Evolutionary conservation across 2,888 invertebrate genomes (phyloP), one percentile per base, ranked within the genome.

Genomic region (Synergus japonicus): DNA sequence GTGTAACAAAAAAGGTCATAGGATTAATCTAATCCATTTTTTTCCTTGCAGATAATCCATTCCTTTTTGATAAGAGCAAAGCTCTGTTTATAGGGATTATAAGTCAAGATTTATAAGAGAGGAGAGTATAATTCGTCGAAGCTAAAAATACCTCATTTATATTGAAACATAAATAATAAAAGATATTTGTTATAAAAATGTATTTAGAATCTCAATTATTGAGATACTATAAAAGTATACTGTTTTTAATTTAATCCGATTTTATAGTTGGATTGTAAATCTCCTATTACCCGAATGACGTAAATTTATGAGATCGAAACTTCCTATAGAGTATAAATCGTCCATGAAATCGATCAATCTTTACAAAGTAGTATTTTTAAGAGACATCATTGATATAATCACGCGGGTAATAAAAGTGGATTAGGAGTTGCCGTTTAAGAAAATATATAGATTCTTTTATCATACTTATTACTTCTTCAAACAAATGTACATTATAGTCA

Each of bases 361-460:
- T 5, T 7, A 49, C 4, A 49, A 49, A 12, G 4, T 46, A 46
- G 46, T 46, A 49, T 49, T 15, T 15, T 49, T 49, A 5, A 0
- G 49, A 49, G 15, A 49, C 49, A 49, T 67, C 49, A 49, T 67
- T 46, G 67, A 67, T 44, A 67, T n/a, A 46, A 67, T 46, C 67
- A 67, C 67, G 12, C 1, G 13, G 18, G 67, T 46, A 46, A 67
- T 67, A 67, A 46, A 67, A 67, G 67, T 46, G 2, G 67, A 46
- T 3, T 22, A 46, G 22, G 46, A 67, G 46, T 2, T 46, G 46
- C 49, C 67, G 46, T 49, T 69, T 29, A 12, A 29, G 13, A 46
- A 37, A 46, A 67, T 43, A 67, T 67, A 67, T 67, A 13, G 67
- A 69, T 69, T 22, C 46, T 29, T 46, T 69, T 69, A 69, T 69